A percentile compares a stretch with the other conserved stretches of the same genome.
phyloP scores from a whole-genome alignment of 1,140 invertebrate genomes.

The Yoshiicerus persimilis region DNA sequence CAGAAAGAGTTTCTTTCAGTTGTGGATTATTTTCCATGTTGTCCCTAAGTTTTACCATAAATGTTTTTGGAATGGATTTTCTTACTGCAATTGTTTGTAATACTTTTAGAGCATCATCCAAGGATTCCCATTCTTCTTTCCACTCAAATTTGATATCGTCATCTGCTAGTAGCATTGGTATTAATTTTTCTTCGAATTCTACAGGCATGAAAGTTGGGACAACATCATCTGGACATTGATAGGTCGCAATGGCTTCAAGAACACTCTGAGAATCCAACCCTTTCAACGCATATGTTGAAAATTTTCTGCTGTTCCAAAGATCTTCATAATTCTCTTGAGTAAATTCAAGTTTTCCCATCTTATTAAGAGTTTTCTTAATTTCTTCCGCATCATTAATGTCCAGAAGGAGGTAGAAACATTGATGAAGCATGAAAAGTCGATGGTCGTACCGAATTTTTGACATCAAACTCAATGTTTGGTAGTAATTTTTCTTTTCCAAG shows the following conservation, averaged over 20 bases:
- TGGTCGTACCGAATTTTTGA: background rate
- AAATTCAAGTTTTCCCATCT: background rate
- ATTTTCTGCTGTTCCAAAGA: background rate
- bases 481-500: background rate
- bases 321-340: background rate
- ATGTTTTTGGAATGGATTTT: background rate
- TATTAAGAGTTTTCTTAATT: background rate
- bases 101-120: background rate
- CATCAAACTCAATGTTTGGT: background rate
- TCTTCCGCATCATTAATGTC: background rate
- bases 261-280: background rate
- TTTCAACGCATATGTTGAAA: background rate
- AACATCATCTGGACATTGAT: background rate
- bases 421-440: background rate
- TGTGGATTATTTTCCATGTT: background rate
- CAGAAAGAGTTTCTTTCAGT: background rate
- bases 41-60: background rate
- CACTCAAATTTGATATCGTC: background rate
- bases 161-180: background rate
- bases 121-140: background rate
- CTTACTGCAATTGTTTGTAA: background rate
- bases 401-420: background rate
- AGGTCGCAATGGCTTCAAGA: background rate
- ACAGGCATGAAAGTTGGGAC: background rate
- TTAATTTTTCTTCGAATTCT: background rate